Evolutionary conservation across 2,797 vertebrate species (phyloP).

Genomic region (Melanotaenia nigrans): DNA sequence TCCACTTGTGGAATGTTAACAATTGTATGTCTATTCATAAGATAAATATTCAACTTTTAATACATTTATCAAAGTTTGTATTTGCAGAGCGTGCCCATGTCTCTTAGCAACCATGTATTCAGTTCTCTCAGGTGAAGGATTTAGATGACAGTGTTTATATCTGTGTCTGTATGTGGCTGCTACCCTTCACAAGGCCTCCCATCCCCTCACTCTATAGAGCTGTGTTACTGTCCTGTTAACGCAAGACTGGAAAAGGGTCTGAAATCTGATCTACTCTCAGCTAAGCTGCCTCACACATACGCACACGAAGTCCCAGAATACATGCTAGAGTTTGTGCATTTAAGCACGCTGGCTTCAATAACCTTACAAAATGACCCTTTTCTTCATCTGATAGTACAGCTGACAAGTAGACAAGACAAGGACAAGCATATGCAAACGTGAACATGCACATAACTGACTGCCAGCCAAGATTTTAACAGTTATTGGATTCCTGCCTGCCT

Average conservation of each 20-base stretch:
- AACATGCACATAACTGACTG: slow-evolving; percentile 17
- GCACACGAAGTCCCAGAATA: slow-evolving; percentile 28
- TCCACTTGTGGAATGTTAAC: slow-evolving; percentile 32
- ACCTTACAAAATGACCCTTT: slow-evolving; percentile 18
- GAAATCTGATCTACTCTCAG: slow-evolving; percentile 71
- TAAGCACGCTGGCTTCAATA: slow-evolving; percentile 15
- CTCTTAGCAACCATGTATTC: slow-evolving; percentile 23
- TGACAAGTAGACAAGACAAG: slow-evolving; percentile 18
- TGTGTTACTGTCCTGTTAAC: slow-evolving; percentile 64
- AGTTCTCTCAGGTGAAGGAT: slow-evolving; percentile 40
- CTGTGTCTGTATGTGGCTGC: slow-evolving; percentile 29
- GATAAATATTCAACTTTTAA: slow-evolving; percentile 36
- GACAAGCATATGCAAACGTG: slow-evolving; percentile 24
- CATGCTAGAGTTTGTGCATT: slow-evolving; percentile 30
- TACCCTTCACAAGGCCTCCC: slow-evolving; percentile 62
- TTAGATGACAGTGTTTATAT: slow-evolving; percentile 29
- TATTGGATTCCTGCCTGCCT: slow-evolving; percentile 47
- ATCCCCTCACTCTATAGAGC: slow-evolving; percentile 28
- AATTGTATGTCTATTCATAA: slow-evolving; percentile 12
- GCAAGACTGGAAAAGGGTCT: slow-evolving; percentile 60
- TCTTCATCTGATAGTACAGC: slow-evolving; percentile 12
- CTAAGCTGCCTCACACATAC: slow-evolving; percentile 41
- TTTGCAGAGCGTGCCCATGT: slow-evolving; percentile 6
- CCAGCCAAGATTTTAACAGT: slow-evolving; percentile 55
- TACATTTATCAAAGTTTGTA: not conserved